Evolutionary conservation across 2,888 invertebrate species (phyloP), one percentile per base, ranked within the genome.

Genomic region (Subacronicta megacephala): DNA sequence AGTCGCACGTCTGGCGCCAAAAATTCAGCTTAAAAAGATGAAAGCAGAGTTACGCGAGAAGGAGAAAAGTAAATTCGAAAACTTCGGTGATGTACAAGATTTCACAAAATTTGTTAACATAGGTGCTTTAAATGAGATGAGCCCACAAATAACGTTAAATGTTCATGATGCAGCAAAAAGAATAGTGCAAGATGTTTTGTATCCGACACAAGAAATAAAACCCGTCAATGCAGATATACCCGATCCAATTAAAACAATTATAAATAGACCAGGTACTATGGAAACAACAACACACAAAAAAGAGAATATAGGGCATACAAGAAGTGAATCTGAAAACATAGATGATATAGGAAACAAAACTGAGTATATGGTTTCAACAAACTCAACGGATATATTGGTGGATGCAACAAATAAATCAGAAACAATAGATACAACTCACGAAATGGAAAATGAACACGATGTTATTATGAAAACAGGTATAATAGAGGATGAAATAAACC

Each of bases 1-100:
- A 77, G 94, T 95, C 7, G 91, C 95, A 42, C 89, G 91, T n/a
- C 75, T 93, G n/a, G 94, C 94, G 16, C 95, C 94, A 0, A 94
- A 94, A 87, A 94, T 94, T 77, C 93, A 94, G 75, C 80, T 94
- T 0, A 94, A 94, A 71, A 94, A 89, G 85, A 90, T 94, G 91
- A 94, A 94, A 80, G 94, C 93, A 3, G 92, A 93, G 53, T 69
- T 89, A 54, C 82, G 87, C 17, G 91, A 90, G 76, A 88, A 79
- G 64, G 90, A 82, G 55, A 83, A 73, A 71, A 72, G 60, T 62
- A 75, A 71, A 51, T 72, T 65, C 12, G 75, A 75, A 4, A 65
- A 68, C 41, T 66, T 74, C 23, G 53, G 51, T 43, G 75, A 80
- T 52, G 29, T 65, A 49, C 42, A 61, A 51, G 74, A 80, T 47